These are phyloP conservation scores for Ophioninae sp. DNA, from an alignment of 2,888 invertebrate genomes.

Conservation along the genomic window DNA sequence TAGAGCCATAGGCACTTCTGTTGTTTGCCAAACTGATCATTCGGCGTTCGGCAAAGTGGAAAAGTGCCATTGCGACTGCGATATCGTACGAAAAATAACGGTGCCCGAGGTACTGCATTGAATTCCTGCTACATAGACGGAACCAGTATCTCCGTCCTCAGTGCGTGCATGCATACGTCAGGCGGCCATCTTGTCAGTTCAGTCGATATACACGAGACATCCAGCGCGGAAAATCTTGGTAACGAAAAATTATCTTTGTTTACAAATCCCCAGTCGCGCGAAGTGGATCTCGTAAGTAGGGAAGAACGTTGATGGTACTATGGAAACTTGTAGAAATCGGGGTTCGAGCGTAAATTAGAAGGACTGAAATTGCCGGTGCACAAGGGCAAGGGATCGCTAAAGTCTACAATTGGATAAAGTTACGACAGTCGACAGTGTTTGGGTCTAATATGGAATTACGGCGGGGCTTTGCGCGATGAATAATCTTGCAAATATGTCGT, in stretches of 20 bases:
- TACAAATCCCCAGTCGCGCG: constrained; percentile 7
- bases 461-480: background rate
- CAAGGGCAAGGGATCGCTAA: background rate
- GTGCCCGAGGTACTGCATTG: background rate
- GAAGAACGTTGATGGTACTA: background rate
- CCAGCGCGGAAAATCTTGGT: constrained; percentile 17
- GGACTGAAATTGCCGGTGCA: background rate
- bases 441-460: background rate
- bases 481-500: background rate
- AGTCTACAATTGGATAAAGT: background rate
- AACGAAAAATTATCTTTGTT: constrained; percentile 26
- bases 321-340: background rate
- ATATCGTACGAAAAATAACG: background rate
- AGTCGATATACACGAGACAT: constrained; percentile 46
- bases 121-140: background rate
- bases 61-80: background rate
- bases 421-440: background rate
- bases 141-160: background rate
- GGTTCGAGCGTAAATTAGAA: background rate
- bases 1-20: background rate
- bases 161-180: background rate
- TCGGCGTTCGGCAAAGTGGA: background rate
- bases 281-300: background rate
- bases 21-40: background rate
- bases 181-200: constrained; percentile 46